Evolutionary conservation across 2,797 vertebrate genomes (phyloP).

Genomic region (Bucorvus abyssinicus): DNA sequence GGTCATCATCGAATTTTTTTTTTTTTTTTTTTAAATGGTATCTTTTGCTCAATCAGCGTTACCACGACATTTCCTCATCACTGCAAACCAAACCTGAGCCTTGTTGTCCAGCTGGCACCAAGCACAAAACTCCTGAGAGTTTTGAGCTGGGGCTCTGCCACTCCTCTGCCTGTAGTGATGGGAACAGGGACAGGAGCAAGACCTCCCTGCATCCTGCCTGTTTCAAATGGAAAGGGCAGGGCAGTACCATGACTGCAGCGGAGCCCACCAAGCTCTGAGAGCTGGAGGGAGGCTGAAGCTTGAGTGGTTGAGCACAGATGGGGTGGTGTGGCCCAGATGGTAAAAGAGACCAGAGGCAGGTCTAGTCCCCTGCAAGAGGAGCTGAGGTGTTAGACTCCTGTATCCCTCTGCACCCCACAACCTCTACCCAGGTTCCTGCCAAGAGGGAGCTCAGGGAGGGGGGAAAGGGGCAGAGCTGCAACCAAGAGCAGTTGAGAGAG

Average conservation of each 20-base stretch:
- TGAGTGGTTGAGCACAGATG: background rate
- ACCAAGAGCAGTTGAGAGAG: background rate
- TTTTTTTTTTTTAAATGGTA: background rate
- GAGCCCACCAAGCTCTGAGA: background rate
- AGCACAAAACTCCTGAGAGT: background rate
- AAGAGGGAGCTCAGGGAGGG: background rate
- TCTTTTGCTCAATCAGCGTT: background rate
- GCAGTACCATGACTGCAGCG: background rate
- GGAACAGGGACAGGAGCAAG: background rate
- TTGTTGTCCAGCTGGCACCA: background rate
- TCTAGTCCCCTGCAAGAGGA: background rate
- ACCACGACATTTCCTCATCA: background rate
- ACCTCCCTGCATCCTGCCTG: background rate
- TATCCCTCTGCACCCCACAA: accelerated
- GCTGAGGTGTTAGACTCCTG: background rate
- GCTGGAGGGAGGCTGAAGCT: background rate
- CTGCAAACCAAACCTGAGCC: background rate
- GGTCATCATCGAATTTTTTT: background rate
- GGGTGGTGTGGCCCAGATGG: background rate
- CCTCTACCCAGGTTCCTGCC: background rate
- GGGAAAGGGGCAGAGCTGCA: background rate
- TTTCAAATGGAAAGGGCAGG: background rate
- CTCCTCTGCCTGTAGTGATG: background rate
- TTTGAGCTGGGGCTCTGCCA: background rate
- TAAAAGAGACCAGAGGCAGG: background rate